phyloP scores from a whole-genome alignment of 1,140 invertebrate species.

The Cydia splendana region DNA sequence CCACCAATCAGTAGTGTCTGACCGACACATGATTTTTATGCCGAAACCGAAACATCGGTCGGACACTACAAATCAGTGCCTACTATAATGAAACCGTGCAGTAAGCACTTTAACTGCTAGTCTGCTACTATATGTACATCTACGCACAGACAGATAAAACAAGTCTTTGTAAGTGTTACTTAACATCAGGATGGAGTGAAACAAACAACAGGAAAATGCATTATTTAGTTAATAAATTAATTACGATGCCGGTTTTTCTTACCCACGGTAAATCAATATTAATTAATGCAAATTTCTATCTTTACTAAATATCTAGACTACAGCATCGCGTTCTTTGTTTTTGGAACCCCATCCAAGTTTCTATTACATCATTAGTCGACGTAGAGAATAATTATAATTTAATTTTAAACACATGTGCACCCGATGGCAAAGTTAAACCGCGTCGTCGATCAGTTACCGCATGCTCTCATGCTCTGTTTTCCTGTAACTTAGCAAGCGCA shows the following conservation, averaged over 20 bases:
- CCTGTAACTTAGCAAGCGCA: background rate
- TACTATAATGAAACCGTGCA: no score
- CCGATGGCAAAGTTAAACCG: constrained; percentile 23
- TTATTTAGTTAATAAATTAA: no score
- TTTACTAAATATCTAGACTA: background rate
- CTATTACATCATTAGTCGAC: constrained; percentile 22
- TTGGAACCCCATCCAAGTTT: constrained; percentile 16
- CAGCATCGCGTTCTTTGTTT: background rate
- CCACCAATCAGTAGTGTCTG: no score
- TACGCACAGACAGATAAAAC: no score
- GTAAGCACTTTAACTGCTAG: no score
- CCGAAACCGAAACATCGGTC: no score
- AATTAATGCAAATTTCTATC: background rate
- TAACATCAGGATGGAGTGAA: no score
- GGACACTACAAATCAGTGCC: no score
- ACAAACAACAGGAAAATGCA: no score
- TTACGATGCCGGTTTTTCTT: background rate
- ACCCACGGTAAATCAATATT: background rate
- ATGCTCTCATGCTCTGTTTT: constrained; percentile 14
- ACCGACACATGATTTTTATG: no score
- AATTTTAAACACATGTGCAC: constrained; percentile 24
- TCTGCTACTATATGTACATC: no score
- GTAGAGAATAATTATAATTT: constrained; percentile 31
- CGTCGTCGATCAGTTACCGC: constrained; percentile 27
- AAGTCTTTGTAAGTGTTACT: no score